A percentile compares a stretch with the other conserved stretches of the same genome.
phyloP scores from a whole-genome alignment of 2,113 vertebrate genomes.

The Poecilia latipinna region DNA sequence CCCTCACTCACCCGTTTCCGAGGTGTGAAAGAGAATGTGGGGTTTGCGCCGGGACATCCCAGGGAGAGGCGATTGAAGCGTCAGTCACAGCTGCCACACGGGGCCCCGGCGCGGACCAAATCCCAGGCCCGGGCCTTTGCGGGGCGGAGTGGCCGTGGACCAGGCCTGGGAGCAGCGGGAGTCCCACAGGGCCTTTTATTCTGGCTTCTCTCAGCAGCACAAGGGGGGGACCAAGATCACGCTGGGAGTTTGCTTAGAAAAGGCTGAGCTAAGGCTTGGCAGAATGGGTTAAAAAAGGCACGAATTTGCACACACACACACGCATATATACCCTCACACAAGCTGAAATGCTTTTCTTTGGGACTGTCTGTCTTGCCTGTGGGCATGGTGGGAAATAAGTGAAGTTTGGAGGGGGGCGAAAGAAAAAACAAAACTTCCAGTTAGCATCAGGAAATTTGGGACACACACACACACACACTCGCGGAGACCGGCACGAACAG shows the following conservation, averaged over 20 bases:
- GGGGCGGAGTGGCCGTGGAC: slow-evolving; percentile 25
- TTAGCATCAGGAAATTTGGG: slow-evolving; percentile 59
- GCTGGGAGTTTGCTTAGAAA: slow-evolving; percentile 81
- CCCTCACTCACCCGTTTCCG: slow-evolving; percentile 62
- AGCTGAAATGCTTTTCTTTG: slow-evolving; percentile 38
- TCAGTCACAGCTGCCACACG: slow-evolving; percentile 83
- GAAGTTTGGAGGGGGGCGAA: slow-evolving; percentile 16
- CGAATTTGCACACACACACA: slow-evolving; percentile 29
- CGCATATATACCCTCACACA: slow-evolving; percentile 8
- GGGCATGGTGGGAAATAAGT: slow-evolving; percentile 65
- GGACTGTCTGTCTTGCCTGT: slow-evolving; percentile 60
- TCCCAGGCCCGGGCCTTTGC: slow-evolving; percentile 70
- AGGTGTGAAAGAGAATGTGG: slow-evolving; percentile 81
- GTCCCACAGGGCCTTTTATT: slow-evolving; percentile 75
- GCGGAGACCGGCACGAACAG: slow-evolving; percentile 14
- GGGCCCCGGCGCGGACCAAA: slow-evolving; percentile 67
- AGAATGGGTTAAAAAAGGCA: slow-evolving; percentile 78
- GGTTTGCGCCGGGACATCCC: slow-evolving; percentile 73
- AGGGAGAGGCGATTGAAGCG: slow-evolving; percentile 80
- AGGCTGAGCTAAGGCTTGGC: slow-evolving; percentile 68
- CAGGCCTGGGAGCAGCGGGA: slow-evolving; percentile 73
- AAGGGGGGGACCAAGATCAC: slow-evolving; percentile 67
- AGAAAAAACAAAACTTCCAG: slow-evolving; percentile 67
- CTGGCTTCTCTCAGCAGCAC: slow-evolving; percentile 67
- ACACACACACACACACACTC: slow-evolving; percentile 19